These are phyloP conservation scores for Stegodyphus mimosarum DNA, from an alignment of 1,140 invertebrate genomes.

Conservation along the genomic window DNA sequence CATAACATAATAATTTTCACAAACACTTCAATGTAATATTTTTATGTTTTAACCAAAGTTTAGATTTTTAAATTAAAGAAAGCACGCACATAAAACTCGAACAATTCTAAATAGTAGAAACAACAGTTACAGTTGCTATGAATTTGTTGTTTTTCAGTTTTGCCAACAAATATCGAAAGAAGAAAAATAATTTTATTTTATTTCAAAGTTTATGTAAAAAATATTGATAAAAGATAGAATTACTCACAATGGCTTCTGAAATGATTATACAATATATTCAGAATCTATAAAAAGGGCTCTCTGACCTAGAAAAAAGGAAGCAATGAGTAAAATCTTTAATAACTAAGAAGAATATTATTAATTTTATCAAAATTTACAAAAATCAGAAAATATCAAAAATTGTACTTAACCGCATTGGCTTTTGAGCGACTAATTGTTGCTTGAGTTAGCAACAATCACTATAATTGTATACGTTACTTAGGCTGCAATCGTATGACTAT, in stretches of 20 bases:
- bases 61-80: no score
- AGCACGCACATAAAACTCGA: not conserved
- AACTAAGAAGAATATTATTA: no score
- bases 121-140: not conserved
- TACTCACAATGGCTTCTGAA: no score
- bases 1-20: conserved; percentile 28
- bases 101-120: conserved; percentile 16
- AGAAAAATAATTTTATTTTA: not conserved
- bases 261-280: no score
- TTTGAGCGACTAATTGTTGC: no score
- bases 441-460: no score
- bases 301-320: no score
- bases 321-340: no score
- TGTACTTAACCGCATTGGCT: not conserved
- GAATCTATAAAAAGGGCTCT: no score
- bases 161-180: conserved; percentile 5
- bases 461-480: no score
- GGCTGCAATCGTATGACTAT: no score
- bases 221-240: not conserved
- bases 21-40: conserved; percentile 23
- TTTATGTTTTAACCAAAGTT: conserved; percentile 25
- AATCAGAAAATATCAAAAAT: conserved; percentile 5
- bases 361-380: no score
- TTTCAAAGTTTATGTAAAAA: conserved; percentile 17
- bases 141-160: conserved; percentile 4